A percentile compares a stretch with the other conserved stretches of the same genome.
phyloP scores from a whole-genome alignment of 2,888 invertebrate species.

The Mesorhabditis spiculigera region DNA sequence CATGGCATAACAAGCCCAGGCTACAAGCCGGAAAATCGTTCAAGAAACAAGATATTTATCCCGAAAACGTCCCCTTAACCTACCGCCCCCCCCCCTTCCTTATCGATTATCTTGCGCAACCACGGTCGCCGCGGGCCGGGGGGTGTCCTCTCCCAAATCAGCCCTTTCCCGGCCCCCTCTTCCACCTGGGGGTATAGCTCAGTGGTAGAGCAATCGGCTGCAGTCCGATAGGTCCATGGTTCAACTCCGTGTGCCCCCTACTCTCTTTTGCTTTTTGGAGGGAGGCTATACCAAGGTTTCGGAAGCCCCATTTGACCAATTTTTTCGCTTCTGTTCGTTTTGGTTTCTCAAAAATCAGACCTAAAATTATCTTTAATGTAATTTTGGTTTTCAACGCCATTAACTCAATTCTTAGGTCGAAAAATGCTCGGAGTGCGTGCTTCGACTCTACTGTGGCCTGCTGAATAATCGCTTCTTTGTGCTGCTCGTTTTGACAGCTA shows the following conservation, averaged over 20 bases:
- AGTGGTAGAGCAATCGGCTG: conserved; percentile 51
- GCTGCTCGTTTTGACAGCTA: conserved; percentile 25
- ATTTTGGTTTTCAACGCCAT: no score
- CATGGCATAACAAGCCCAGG: no score
- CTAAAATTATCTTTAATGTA: no score
- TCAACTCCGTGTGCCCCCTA: conserved; percentile 22
- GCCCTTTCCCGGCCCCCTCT: no score
- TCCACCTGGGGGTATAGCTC: conserved; percentile 36
- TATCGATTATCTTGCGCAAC: no score
- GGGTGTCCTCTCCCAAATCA: no score
- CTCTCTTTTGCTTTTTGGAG: not conserved
- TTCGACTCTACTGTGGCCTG: conserved; percentile 38
- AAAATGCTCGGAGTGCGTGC: conserved; percentile 27
- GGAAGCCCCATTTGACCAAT: not conserved
- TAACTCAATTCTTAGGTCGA: conserved; percentile 20
- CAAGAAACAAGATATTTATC: no score
- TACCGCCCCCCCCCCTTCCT: no score
- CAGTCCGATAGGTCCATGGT: conserved; percentile 50
- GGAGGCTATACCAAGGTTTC: not conserved
- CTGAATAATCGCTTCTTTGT: conserved; percentile 39
- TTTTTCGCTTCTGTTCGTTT: not conserved
- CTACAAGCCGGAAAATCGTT: no score
- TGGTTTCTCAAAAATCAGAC: no score
- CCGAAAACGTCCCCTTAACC: no score
- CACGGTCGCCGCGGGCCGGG: no score